Evolutionary conservation across 37 sponge, comb jelly and placozoan genomes (phyloP).

Genomic region (Ianthella basta): DNA sequence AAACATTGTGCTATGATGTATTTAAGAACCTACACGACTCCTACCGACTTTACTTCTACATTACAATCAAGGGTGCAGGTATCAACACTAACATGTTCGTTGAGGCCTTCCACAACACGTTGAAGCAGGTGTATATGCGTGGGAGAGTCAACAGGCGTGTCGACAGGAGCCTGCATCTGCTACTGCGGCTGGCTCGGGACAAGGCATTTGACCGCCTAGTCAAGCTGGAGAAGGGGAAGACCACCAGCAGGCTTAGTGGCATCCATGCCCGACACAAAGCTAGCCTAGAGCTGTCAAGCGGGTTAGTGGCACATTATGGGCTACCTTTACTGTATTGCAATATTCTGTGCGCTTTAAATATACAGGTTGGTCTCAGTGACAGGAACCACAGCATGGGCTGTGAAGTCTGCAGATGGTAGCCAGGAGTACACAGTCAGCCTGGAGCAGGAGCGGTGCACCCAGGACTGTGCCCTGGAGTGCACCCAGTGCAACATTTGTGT

Average conservation of each 20-base stretch:
- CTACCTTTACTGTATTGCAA: too few species aligned
- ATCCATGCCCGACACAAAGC: constrained; percentile 19
- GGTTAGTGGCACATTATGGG: too few species aligned
- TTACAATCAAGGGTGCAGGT: background rate
- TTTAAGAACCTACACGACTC: too few species aligned
- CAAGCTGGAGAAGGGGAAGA: constrained; percentile 58
- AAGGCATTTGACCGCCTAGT: constrained; percentile 57
- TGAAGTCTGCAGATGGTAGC: too few species aligned
- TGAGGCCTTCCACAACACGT: constrained; percentile 66
- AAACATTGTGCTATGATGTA: too few species aligned
- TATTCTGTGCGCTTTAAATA: too few species aligned
- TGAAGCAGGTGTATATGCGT: constrained; percentile 61
- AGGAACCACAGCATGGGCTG: too few species aligned
- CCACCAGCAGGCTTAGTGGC: constrained; percentile 21
- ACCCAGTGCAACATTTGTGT: constrained; percentile 37
- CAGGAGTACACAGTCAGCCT: too few species aligned
- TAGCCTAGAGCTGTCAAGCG: too few species aligned
- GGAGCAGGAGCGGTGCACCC: constrained; percentile 1
- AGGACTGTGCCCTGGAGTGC: constrained; percentile 22
- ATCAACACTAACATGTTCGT: constrained; percentile 67
- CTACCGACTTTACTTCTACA: too few species aligned
- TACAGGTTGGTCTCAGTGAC: too few species aligned
- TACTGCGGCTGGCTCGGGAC: constrained; percentile 56
- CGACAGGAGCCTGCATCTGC: constrained; percentile 38
- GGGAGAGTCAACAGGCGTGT: constrained; percentile 44